A percentile compares a stretch with the other conserved stretches of the same genome.
These are phyloP conservation scores for Megaustenia siamemsis DNA, from an alignment of 2,888 invertebrate genomes.

Conservation along the genomic window DNA sequence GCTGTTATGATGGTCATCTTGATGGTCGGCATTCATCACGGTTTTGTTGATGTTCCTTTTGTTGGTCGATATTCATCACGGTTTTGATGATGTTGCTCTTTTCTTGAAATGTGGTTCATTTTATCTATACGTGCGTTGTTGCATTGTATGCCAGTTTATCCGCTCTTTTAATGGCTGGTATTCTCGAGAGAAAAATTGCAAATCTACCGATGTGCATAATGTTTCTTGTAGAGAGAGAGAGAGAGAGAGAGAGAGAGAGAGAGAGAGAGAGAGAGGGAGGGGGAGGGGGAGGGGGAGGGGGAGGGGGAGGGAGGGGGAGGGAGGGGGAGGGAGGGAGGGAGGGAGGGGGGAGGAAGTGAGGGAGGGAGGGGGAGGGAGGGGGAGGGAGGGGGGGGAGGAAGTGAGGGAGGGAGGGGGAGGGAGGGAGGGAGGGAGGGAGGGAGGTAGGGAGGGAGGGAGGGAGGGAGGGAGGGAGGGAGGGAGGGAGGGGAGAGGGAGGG, in stretches of 20 bases:
- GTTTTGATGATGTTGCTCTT: too few relatives aligned
- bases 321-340: constrained; percentile 30
- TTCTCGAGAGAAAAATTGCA: too few relatives aligned
- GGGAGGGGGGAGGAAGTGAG: constrained; percentile 12
- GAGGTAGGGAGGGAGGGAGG: constrained; percentile 33
- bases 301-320: constrained; percentile 9
- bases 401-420: constrained; percentile 2
- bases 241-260: constrained; percentile 30
- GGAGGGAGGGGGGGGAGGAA: not conserved
- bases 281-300: not conserved
- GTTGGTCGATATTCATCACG: too few relatives aligned
- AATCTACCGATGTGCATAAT: too few relatives aligned
- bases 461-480: constrained; percentile 12
- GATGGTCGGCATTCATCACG: too few relatives aligned
- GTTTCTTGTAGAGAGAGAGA: not conserved
- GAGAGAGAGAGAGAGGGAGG: constrained; percentile 6
- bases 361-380: not conserved
- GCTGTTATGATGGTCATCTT: too few relatives aligned
- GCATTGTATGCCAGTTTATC: too few relatives aligned
- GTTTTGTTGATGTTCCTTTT: too few relatives aligned
- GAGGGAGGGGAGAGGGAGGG: constrained; percentile 2
- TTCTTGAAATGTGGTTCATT: too few relatives aligned
- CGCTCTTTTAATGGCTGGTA: too few relatives aligned
- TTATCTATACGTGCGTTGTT: too few relatives aligned
- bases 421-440: constrained; percentile 33